Conservation (phyloP, 2,113 vertebrate species). For the Heterotis niloticus region DNA sequence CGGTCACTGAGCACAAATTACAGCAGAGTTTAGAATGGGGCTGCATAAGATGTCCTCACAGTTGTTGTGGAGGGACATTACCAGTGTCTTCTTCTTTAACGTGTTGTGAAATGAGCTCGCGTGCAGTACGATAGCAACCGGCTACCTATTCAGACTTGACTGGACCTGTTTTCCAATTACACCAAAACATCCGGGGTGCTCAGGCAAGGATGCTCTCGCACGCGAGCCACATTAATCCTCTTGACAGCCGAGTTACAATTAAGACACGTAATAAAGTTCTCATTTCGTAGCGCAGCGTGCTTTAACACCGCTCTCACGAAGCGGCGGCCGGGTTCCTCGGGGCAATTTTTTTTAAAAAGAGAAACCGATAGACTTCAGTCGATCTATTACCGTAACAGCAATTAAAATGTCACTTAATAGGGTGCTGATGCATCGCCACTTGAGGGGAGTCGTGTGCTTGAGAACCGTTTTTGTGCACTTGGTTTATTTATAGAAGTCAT, state of each 20-base stretch:
- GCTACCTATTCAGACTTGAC: conserved; percentile 17
- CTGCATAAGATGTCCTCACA: background rate
- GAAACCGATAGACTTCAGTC: conserved; percentile 22
- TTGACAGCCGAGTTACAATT: conserved; percentile 18
- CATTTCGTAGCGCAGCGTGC: conserved; percentile 10
- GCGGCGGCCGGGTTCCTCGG: conserved; percentile 7
- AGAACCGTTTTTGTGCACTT: background rate
- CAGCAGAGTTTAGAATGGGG: no score
- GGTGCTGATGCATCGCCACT: conserved; percentile 2
- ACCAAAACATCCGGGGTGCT: conserved; percentile 13
- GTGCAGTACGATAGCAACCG: background rate
- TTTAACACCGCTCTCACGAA: conserved; percentile 1
- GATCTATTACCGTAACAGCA: conserved; percentile 15
- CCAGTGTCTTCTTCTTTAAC: background rate
- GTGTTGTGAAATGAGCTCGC: background rate
- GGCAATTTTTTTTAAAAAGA: conserved; percentile 14
- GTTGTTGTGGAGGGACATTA: background rate
- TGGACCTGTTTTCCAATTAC: conserved; percentile 26
- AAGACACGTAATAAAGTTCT: conserved; percentile 21
- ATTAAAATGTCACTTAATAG: conserved; percentile 20
- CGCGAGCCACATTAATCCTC: conserved; percentile 15
- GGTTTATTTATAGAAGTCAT: conserved; percentile 11
- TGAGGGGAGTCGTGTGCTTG: background rate
- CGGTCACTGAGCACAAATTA: no score
- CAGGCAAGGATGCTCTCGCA: conserved; percentile 31